Evolutionary conservation across 2,888 invertebrate species (phyloP), one percentile per base, ranked within the genome.

Genomic region (Ctena decussata): DNA sequence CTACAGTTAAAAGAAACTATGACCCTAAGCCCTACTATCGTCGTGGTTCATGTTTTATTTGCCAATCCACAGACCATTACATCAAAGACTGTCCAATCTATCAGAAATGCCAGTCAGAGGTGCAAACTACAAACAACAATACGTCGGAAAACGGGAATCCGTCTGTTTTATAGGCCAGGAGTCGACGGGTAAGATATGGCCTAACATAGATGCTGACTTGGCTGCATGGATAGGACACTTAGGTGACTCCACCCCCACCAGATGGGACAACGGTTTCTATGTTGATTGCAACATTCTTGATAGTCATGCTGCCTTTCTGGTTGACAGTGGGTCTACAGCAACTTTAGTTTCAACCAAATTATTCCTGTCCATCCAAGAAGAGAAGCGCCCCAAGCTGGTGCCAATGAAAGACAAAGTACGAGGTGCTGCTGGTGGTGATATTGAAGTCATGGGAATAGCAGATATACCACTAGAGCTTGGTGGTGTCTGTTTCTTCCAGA

Each of bases 331-430:
- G n/a, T n/a, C n/a, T n/a, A n/a, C n/a, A 15, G 75, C 73, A 24
- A 73, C 82, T 18, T 27, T 80, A 1, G 57, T 86, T 21, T 82
- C 86, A 46, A 77, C 82, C 46, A 60, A 72, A 27, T 35, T 75
- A 30, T 80, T 60, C 69, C 53, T 74, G 12, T 39, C 21, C 12
- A 70, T 70, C 6, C 5, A n/a, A 37, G 39, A 70, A n/a, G 37
- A 24, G 15, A n/a, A 70, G 37, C 32, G n/a, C n/a, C n/a, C n/a
- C n/a, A n/a, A n/a, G n/a, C n/a, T n/a, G n/a, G n/a, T n/a, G n/a
- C n/a, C n/a, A 18, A 37, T 37, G 37, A 37, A 37, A 24, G 70
- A 37, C n/a, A 37, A 70, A 12, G 39, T 70, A 18, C 70, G 41
- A 8, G 70, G 41, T 24, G 70, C n/a, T 3, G 37, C 32, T 70